phyloP scores from a whole-genome alignment of 2,888 invertebrate species.

The Agriopis leucophaearia region DNA sequence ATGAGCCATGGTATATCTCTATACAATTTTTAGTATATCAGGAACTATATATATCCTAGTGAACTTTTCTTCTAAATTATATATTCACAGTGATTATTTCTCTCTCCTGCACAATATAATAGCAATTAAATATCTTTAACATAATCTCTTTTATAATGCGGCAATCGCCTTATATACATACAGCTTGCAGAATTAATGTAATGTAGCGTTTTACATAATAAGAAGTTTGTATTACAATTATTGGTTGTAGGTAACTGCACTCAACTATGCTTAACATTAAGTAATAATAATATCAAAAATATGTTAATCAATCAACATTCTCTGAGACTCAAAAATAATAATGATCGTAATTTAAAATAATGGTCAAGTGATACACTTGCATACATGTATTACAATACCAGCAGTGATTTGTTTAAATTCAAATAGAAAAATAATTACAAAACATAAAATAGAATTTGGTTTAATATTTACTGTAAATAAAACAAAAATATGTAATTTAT shows the following conservation, averaged over 20 bases:
- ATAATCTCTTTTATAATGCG: conserved; percentile 50
- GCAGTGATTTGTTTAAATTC: conserved; percentile 76
- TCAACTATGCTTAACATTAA: conserved; percentile 74
- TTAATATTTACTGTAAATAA: conserved; percentile 87
- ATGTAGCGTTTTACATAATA: conserved; percentile 54
- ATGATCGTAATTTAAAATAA: conserved; percentile 15
- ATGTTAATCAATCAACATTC: conserved; percentile 46
- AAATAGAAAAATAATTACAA: conserved; percentile 72
- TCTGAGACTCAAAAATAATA: conserved; percentile 33
- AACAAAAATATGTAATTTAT: conserved; percentile 82
- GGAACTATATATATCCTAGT: neutral
- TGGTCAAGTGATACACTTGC: conserved; percentile 14
- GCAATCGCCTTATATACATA: conserved; percentile 61
- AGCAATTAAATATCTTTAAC: conserved; percentile 23
- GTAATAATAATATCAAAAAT: conserved; percentile 49
- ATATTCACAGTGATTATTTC: neutral
- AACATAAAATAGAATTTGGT: conserved; percentile 78
- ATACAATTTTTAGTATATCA: neutral
- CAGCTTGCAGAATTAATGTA: conserved; percentile 66
- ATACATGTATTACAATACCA: conserved; percentile 58
- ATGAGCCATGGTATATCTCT: too few species aligned
- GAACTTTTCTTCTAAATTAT: neutral
- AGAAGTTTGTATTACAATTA: conserved; percentile 74
- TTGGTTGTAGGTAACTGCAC: conserved; percentile 77
- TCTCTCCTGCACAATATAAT: conserved; percentile 32